A percentile compares a stretch with the other conserved stretches of the same genome.
Evolutionary conservation across 2,113 vertebrate species (phyloP).

Genomic region (Xyliphius kryptos): DNA sequence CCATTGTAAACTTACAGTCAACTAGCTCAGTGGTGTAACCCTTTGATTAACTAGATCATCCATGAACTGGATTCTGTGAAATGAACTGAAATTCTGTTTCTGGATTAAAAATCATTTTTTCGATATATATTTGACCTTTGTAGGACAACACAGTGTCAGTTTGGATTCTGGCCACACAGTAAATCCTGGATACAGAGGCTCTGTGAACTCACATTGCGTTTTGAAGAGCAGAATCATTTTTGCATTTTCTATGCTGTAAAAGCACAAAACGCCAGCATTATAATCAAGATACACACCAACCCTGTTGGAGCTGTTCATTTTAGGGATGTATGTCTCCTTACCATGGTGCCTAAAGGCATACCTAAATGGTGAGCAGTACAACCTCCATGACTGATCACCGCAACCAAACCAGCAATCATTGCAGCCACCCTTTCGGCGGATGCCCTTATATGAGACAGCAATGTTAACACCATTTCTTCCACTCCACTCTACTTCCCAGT

Average conservation of each 20-base stretch:
- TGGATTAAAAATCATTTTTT: too few species aligned
- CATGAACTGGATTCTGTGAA: too few species aligned
- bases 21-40: too few species aligned
- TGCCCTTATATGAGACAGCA: slow-evolving; percentile 23
- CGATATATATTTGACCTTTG: not conserved
- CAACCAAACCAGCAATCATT: slow-evolving; percentile 23
- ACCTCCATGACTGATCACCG: slow-evolving; percentile 33
- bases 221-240: slow-evolving; percentile 31
- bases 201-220: slow-evolving; percentile 25
- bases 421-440: slow-evolving; percentile 1
- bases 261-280: slow-evolving; percentile 20
- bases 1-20: too few species aligned
- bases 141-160: slow-evolving; percentile 20
- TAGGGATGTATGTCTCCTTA: slow-evolving; percentile 16
- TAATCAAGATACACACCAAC: slow-evolving; percentile 31
- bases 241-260: slow-evolving; percentile 26
- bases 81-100: too few species aligned
- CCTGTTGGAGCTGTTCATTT: slow-evolving; percentile 11
- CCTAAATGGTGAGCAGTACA: slow-evolving; percentile 26
- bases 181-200: slow-evolving; percentile 32
- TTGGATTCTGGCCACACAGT: slow-evolving; percentile 31
- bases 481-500: slow-evolving; percentile 36
- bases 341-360: slow-evolving; percentile 26
- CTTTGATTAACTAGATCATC: too few species aligned
- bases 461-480: slow-evolving; percentile 22